Evolutionary conservation across 2,113 vertebrate genomes (phyloP), one percentile per base, ranked within the genome.

Genomic region (Sceloporus undulatus): DNA sequence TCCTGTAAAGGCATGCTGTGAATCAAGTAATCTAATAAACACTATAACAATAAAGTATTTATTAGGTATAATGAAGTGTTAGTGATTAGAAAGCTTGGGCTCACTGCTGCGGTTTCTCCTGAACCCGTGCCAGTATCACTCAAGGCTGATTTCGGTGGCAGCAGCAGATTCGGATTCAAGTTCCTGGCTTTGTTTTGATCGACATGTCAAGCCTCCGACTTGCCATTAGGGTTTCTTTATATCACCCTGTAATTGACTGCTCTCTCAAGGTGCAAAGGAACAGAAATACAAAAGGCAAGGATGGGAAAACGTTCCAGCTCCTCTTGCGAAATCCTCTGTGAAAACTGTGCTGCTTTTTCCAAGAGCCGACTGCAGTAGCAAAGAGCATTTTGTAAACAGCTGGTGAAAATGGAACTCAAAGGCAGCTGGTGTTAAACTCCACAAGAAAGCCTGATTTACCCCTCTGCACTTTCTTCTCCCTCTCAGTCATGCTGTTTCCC

Each of bases 401-500:
- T 95, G 95, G 94, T 92, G 95, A 95, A 93, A 95, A 95, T 9
- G 90, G 90, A 87, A 86, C 90, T 84, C 93, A 93, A 93, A 95
- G 94, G 92, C 89, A 88, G 93, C 95, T 91, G 85, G 92, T 92
- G 92, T 94, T 93, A 94, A 95, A 94, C 93, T 90, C 92, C 92
- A 86, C 40, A 65, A 93, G 94, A 93, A 95, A 94, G 92, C 91
- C 87, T 87, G 71, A 91, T 91, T 95, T 93, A 89, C 91, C 95
- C 94, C 94, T 87, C 0, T 84, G 95, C 87, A 95, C 94, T 93
- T 65, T 85, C 94, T 95, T 94, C 94, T 94, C 91, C 94, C 94
- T 93, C 95, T 97, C 97, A 90, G 94, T 97, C 97, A 97, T 97
- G 96, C 94, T 96, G 93, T 92, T 93, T 62, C 97, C 92, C 96